phyloP scores from a whole-genome alignment of 2,797 vertebrate genomes.

The Rhinatrema bivittatum region DNA sequence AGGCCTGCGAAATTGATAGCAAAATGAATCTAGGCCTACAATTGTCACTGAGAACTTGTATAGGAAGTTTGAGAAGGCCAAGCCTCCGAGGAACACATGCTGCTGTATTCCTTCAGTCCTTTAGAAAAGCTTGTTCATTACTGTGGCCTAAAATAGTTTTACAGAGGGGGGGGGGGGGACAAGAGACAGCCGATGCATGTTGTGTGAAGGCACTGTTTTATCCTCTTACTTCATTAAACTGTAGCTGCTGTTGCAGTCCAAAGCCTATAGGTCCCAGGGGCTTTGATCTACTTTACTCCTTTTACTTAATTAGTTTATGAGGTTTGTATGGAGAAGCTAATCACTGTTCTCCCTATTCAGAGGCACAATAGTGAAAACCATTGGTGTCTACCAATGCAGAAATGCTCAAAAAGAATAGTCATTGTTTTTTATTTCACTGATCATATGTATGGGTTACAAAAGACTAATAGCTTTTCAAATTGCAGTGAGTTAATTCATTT shows the following conservation, averaged over 20 bases:
- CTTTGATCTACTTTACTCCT: conserved; percentile 20
- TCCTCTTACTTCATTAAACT: conserved; percentile 8
- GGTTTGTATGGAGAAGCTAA: conserved; percentile 19
- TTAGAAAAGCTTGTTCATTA: conserved; percentile 18
- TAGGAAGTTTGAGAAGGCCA: neutral
- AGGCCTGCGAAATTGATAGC: too few relatives aligned
- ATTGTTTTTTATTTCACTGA: conserved; percentile 12
- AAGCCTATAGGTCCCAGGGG: neutral
- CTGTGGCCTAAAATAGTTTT: conserved; percentile 14
- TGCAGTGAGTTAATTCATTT: neutral
- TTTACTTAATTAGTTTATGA: conserved; percentile 22
- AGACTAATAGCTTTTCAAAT: conserved; percentile 11
- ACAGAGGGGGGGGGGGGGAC: conserved; percentile 21
- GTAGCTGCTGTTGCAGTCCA: conserved; percentile 5
- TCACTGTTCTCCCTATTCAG: conserved; percentile 19
- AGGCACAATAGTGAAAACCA: conserved; percentile 4
- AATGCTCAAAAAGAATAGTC: conserved; percentile 10
- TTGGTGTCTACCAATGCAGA: conserved; percentile 13
- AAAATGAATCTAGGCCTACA: too few relatives aligned
- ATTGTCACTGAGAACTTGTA: conserved; percentile 6
- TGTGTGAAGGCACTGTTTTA: conserved; percentile 16
- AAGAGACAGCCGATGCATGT: conserved; percentile 20
- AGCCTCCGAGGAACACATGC: neutral
- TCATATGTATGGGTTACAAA: neutral
- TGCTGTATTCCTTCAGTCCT: conserved; percentile 15